phyloP scores from a whole-genome alignment of 2,797 vertebrate genomes.

The Phalanger gymnotis region DNA sequence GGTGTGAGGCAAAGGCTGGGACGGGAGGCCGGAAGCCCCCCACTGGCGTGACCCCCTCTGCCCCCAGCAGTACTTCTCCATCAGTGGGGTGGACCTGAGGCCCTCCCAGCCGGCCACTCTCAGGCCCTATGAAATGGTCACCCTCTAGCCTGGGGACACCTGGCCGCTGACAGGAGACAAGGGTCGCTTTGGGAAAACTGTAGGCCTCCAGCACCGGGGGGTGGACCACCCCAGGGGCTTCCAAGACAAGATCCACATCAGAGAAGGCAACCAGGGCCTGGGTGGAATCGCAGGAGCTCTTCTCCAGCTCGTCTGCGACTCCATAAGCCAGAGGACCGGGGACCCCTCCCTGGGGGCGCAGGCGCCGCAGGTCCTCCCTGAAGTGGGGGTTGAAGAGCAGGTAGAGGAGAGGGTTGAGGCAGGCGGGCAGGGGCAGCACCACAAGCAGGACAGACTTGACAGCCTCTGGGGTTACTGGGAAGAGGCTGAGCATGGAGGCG shows the following conservation, averaged over 20 bases:
- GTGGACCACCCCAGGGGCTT: constrained; percentile 81
- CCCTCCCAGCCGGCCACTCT: constrained; percentile 76
- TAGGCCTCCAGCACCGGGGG: constrained; percentile 79
- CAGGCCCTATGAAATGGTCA: constrained; percentile 79
- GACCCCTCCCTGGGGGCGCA: constrained; percentile 84
- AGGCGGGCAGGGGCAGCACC: constrained; percentile 93
- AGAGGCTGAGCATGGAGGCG: constrained; percentile 92
- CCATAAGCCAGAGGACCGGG: constrained; percentile 79
- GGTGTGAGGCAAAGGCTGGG: constrained; percentile 83
- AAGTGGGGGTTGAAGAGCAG: constrained; percentile 92
- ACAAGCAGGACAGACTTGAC: constrained; percentile 93
- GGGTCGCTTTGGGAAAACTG: constrained; percentile 85
- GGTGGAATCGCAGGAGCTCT: constrained; percentile 94
- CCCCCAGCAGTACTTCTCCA: constrained; percentile 82
- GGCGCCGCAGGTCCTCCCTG: constrained; percentile 90
- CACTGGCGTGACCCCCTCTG: constrained; percentile 76
- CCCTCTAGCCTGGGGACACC: constrained; percentile 81
- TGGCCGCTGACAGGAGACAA: constrained; percentile 88
- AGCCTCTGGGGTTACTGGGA: constrained; percentile 93
- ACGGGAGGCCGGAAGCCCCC: constrained; percentile 81
- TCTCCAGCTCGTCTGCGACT: constrained; percentile 90
- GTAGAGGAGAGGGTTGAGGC: constrained; percentile 96
- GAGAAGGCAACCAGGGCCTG: constrained; percentile 91
- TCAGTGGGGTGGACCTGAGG: constrained; percentile 77
- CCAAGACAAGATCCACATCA: constrained; percentile 86